Conservation (phyloP, 2,888 invertebrate species). For the Melieria picta region DNA sequence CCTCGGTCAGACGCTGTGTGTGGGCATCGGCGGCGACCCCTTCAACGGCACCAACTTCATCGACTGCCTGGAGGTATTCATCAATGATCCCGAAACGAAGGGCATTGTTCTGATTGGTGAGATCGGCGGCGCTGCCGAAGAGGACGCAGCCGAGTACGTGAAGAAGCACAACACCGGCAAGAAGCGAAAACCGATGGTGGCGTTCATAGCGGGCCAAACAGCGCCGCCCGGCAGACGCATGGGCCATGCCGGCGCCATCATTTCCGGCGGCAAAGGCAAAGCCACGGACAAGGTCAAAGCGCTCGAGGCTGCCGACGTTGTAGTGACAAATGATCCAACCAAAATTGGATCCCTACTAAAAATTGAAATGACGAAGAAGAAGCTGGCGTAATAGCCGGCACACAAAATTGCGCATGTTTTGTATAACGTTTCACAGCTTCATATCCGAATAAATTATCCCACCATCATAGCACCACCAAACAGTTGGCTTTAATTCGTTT, state of each 20-base stretch:
- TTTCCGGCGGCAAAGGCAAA: constrained; percentile 97
- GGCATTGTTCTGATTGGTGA: constrained; percentile 98
- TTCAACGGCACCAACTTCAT: constrained; percentile 99
- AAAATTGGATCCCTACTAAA: constrained; percentile 87
- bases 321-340: constrained; percentile 92
- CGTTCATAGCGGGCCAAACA: constrained; percentile 97
- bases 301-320: constrained; percentile 88
- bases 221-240: constrained; percentile 97
- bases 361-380: constrained; percentile 86
- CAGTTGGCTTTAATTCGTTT: no score
- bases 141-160: constrained; percentile 92
- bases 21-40: constrained; percentile 99
- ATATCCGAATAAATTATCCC: no score
- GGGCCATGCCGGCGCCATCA: constrained; percentile 99
- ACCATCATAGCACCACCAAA: no score
- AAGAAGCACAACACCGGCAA: constrained; percentile 80
- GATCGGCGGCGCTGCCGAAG: constrained; percentile 98
- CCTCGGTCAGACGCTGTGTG: constrained; percentile 93
- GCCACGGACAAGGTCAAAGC: constrained; percentile 97
- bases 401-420: no score
- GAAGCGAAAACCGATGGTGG: constrained; percentile 96
- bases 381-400: constrained; percentile 60
- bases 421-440: no score
- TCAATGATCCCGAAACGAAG: constrained; percentile 91
- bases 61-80: constrained; percentile 94